Base-by-base conservation (phyloP, 1,140 invertebrate species). In the Tenebrio molitor region DNA sequence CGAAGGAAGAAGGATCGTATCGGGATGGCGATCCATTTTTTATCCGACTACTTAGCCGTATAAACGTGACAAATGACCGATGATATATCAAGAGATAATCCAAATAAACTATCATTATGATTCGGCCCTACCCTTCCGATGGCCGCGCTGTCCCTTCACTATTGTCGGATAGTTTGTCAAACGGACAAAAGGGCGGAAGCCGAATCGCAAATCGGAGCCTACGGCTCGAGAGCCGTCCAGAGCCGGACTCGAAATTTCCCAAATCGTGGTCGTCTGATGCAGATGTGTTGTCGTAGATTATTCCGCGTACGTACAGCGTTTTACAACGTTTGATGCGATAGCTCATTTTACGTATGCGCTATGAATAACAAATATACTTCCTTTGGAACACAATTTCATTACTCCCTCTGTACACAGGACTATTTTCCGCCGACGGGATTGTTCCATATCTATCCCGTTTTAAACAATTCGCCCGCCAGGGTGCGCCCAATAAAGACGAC, bases 291-390 rank as follows among this genome's bases (percentile, higher is more conserved):
- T 19, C 14, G 19, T 21, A 17, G 19, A 65, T 65, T 66, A 69
- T 69, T 69, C 66, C 33, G 15, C 34, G 53, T 46, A 64, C 69
- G 69, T 71, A 63, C 23, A 16, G 36, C 34, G 53, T 71, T 63
- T 71, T 63, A 62, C 34, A 64, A 14, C 69, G 44, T 71, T 64
- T 71, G 69, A 71, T 71, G 69, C 34, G 53, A 64, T 53, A 58
- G 15, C 69, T 71, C 69, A 71, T 71, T 71, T 71, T 71, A 71
- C 34, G 69, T 71, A 71, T 71, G 69, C 69, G 39, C 50, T 34
- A 64, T 71, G 69, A 71, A 71, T 71, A 71, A 64, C 69, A 71
- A 71, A 71, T 71, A 64, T 17, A 71, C 44, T 65, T 71, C 69
- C 69, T 44, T 71, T 69, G 50, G 66, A 69, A 69, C 66, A 44